phyloP scores from a whole-genome alignment of 35 echinoderm and acorn worm genomes.

The Heliocidaris erythrogramma region DNA sequence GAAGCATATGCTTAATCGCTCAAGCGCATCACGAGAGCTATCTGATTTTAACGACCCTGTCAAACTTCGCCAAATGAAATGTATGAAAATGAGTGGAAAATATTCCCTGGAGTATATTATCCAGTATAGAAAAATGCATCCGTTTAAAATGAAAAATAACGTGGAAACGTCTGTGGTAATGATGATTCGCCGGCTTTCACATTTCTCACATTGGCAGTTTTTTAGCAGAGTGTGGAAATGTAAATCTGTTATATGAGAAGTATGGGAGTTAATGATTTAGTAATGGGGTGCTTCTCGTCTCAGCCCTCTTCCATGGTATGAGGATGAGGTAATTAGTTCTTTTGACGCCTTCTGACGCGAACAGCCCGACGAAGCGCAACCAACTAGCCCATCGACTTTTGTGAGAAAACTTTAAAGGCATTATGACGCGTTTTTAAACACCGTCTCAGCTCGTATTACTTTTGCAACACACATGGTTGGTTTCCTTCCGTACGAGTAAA shows the following conservation, averaged over 20 bases:
- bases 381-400: neutral
- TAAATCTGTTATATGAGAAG: constrained; percentile 9
- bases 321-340: neutral
- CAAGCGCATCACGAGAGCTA: constrained; percentile 1
- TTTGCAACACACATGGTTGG: neutral
- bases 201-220: neutral
- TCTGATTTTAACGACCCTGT: constrained; percentile 44
- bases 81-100: constrained; percentile 37
- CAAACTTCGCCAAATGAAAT: constrained; percentile 34
- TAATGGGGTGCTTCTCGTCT: constrained; percentile 6
- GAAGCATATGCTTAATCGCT: constrained; percentile 33
- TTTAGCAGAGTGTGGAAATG: neutral
- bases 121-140: neutral
- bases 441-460: neutral
- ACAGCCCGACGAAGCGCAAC: neutral
- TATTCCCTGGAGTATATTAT: neutral
- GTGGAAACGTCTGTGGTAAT: neutral
- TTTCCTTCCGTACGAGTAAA: neutral
- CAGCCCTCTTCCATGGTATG: neutral
- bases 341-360: constrained; percentile 4
- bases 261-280: constrained; percentile 18
- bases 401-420: neutral
- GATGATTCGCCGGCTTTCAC: neutral
- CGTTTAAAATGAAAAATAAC: neutral
- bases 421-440: constrained; percentile 2